Percentiles rank a stretch among this genome's conserved stretches.
These are phyloP conservation scores for Acrossocheilus wenchowensis DNA, from an alignment of 2,797 vertebrate genomes.

Conservation along the genomic window DNA sequence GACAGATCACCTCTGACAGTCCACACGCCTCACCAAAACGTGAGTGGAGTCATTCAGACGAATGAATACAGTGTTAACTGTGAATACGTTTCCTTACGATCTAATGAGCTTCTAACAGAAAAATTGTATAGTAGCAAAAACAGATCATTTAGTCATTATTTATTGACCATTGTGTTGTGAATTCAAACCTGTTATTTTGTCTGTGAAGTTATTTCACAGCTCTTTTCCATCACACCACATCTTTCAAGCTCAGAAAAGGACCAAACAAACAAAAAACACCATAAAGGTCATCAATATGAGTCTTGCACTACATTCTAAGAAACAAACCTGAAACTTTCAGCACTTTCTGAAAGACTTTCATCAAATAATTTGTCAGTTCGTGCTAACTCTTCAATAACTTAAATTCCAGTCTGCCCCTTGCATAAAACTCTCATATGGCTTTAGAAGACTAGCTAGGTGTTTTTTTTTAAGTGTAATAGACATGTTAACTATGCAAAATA, in stretches of 20 bases:
- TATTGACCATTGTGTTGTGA: neutral
- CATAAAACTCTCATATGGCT: neutral
- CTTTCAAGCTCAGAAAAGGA: neutral
- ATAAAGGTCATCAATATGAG: neutral
- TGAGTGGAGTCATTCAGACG: constrained; percentile 67
- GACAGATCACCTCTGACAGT: constrained; percentile 83
- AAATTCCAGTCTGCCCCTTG: neutral
- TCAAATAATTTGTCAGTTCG: neutral
- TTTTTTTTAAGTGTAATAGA: neutral
- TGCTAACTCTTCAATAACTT: neutral
- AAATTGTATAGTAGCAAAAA: neutral
- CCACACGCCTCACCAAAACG: constrained; percentile 87
- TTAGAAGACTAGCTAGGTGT: neutral
- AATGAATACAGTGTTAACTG: neutral
- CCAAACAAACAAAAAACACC: neutral
- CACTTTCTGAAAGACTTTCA: neutral
- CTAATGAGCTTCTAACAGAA: neutral
- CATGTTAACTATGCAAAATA: neutral
- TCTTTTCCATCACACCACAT: neutral
- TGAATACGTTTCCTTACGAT: neutral
- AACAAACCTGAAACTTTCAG: neutral
- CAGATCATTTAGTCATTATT: neutral
- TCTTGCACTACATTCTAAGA: neutral
- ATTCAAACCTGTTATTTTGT: neutral
- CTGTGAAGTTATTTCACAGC: neutral